Percentiles rank a stretch among this genome's conserved stretches.
Conservation (phyloP, 2,888 invertebrate species). For the Stenodera caucasica region DNA sequence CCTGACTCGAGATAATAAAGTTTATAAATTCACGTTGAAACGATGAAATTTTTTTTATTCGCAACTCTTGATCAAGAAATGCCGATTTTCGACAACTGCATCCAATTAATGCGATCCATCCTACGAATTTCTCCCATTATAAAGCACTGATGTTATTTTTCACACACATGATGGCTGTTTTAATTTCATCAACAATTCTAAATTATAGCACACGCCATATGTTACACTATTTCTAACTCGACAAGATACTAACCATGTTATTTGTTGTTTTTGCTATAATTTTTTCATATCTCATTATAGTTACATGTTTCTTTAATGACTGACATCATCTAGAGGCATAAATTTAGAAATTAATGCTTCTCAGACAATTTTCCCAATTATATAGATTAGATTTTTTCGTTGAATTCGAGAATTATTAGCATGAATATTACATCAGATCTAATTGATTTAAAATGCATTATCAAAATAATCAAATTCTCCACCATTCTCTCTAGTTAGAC, state of each 20-base stretch:
- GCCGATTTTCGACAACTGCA: no score
- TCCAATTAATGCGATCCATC: no score
- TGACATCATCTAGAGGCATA: conserved; percentile 16
- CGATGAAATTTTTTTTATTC: no score
- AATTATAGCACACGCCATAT: conserved; percentile 28
- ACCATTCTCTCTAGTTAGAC: no score
- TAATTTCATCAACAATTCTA: conserved; percentile 14
- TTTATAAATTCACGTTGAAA: no score
- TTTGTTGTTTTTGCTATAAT: conserved; percentile 15
- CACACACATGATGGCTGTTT: not conserved
- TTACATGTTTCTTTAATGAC: conserved; percentile 24
- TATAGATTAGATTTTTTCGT: not conserved
- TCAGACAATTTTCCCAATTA: not conserved
- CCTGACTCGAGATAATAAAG: no score
- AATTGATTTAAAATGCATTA: conserved; percentile 1
- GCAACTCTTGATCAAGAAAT: no score
- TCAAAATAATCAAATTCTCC: not conserved
- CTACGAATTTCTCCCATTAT: not conserved
- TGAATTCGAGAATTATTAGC: not conserved
- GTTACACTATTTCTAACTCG: conserved; percentile 16
- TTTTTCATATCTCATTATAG: not conserved
- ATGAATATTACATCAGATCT: not conserved
- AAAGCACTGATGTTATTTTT: not conserved
- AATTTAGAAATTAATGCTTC: not conserved
- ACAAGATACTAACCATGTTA: conserved; percentile 14